Evolutionary conservation across 2,797 vertebrate species (phyloP).

Genomic region (Smutsia temminckii): DNA sequence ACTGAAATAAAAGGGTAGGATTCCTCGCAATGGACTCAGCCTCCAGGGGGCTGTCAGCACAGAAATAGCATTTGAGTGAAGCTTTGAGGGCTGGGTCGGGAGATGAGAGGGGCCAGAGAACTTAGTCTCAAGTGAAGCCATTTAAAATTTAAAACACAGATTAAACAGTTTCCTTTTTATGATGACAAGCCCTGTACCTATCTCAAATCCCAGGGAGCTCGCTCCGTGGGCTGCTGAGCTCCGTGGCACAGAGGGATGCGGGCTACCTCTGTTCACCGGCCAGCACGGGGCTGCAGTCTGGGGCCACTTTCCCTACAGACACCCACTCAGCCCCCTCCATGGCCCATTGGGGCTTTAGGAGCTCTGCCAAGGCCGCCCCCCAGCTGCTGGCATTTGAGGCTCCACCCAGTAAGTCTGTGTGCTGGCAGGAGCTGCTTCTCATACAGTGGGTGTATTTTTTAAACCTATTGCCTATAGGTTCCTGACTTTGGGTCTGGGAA

Average conservation of each 20-base stretch:
- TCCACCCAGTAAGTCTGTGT: background rate
- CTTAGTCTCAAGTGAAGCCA: constrained; percentile 56
- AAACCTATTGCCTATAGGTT: background rate
- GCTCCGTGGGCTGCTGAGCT: background rate
- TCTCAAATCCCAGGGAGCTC: background rate
- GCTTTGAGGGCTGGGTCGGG: background rate
- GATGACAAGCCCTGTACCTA: background rate
- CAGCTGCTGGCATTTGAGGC: background rate
- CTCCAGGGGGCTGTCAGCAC: background rate
- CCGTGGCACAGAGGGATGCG: fast-evolving
- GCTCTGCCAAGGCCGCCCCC: background rate
- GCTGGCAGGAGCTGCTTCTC: background rate
- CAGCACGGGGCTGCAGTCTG: fast-evolving
- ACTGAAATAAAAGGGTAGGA: background rate
- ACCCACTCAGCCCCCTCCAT: fast-evolving
- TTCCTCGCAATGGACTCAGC: background rate
- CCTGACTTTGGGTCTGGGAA: background rate
- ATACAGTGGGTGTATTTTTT: background rate
- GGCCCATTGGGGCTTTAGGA: background rate
- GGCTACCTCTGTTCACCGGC: fast-evolving
- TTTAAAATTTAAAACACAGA: constrained; percentile 72
- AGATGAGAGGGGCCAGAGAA: background rate
- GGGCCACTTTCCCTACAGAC: background rate
- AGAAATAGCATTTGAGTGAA: constrained; percentile 51
- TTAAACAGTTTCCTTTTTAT: constrained; percentile 58